Base-by-base conservation (phyloP, 2,113 vertebrate genomes). In the Paralichthys olivaceus region DNA sequence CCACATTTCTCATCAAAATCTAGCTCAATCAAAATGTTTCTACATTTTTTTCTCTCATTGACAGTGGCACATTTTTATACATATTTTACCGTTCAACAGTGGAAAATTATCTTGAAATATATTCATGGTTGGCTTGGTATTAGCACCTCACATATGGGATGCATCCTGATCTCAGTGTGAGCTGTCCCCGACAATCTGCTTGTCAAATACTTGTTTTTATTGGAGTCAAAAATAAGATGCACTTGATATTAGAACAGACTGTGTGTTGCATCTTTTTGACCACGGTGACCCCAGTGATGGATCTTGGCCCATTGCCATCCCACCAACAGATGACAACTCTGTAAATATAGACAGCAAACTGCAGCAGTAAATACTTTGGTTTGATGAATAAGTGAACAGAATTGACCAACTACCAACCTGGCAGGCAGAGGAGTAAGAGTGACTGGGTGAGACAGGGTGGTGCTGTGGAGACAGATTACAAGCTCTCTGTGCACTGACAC, bases 401-500 rank as follows among this genome's bases (percentile, higher is more conserved):
- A 23, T 51, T 29, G 20, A 80, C 53, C 59, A 73, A 86, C 75
- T 54, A 58, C 57, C 17, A 6, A 26, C 37, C 77, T 2, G 2
- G 47, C 15, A 7, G 74, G 40, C 65, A 65, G 37, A 78, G 20
- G 57, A 65, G 45, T 58, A 32, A 53, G 62, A 65, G 49, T 28
- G 26, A 56, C 56, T 51, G 72, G 43, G 22, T 76, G 59, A 67
- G 54, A 65, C 26, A 77, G 47, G 69, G 70, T 71, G 53, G 61
- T 75, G 77, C 60, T 73, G 22, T 54, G 25, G 63, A 85, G 79
- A 91, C 83, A 83, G 78, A 88, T 87, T 80, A 82, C 79, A 66
- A 63, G 53, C 57, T 79, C 67, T 85, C 69, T 65, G 57, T 59
- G 61, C 70, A 82, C 66, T 90, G 90, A 90, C 87, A 88, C 77